Evolutionary conservation across 1,140 invertebrate genomes (phyloP), one percentile per base, ranked within the genome.

Genomic region (Eumeta japonica): DNA sequence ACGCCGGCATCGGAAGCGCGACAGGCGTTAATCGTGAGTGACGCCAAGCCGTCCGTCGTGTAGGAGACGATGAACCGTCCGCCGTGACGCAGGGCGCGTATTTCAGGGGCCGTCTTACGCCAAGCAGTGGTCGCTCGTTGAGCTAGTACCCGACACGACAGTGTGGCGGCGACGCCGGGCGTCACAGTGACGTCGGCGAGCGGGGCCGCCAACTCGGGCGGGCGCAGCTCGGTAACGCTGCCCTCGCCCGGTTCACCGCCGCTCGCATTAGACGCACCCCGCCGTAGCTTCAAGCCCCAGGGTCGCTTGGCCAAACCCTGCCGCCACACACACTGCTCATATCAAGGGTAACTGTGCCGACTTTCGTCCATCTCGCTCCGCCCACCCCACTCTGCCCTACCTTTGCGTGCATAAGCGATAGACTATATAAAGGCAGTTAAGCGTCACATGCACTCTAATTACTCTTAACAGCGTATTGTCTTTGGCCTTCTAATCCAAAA

Each of bases 1-100:
- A 78, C 75, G 12, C 84, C 84, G 5, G 81, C 79, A 55, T 85
- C 84, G 1, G 78, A 73, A 0, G 74, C 58, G 33, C 78, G 79
- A 14, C 66, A 75, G 34, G 78, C 73, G 44, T 77, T 78, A 12
- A 82, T 77, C 0, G 70, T 72, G 11, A 81, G 58, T 2, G 73
- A 59, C 2, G 77, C 77, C 15, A 75, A 50, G 1, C 77, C 77
- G 46, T 81, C 77, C n/a, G 72, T 54, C 1, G 59, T 58, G 14
- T 78, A 55, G 7, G 47, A 53, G 18, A 79, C 59, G 28, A 64
- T 58, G 48, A 79, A 78, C 7, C 77, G 62, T 3, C 76, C 79
- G 3, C 71, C 71, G 48, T 70, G 73, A 10, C 77, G 63, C 15
- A 81, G 51, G 14, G 78, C 64, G 28, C 72, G 73, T 9, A 75